These are phyloP conservation scores for Parotocinclus haroldoi DNA, from an alignment of 2,797 vertebrate species.

Conservation along the genomic window DNA sequence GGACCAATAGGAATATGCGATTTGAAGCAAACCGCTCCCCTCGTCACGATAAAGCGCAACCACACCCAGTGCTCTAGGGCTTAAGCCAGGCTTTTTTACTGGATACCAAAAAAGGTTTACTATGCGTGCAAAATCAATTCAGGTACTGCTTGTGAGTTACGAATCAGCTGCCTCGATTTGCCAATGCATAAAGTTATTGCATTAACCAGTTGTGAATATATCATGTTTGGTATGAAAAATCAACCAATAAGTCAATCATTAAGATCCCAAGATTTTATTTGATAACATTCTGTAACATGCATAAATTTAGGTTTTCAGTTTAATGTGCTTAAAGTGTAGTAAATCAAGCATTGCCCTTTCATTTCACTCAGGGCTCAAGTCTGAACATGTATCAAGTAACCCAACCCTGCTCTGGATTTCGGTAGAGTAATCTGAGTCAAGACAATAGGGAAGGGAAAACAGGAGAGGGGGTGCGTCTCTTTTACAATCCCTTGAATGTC, in stretches of 20 bases:
- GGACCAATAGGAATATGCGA: constrained; percentile 71
- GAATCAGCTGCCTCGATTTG: no score
- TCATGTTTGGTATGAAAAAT: no score
- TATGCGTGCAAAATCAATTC: no score
- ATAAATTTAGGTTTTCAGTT: constrained; percentile 11
- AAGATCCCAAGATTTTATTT: background rate
- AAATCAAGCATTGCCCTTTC: constrained; percentile 15
- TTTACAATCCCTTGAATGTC: constrained; percentile 41
- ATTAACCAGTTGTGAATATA: no score
- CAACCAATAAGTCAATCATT: no score
- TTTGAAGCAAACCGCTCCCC: constrained; percentile 62
- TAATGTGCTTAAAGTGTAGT: constrained; percentile 1
- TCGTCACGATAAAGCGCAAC: constrained; percentile 50
- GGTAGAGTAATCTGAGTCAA: constrained; percentile 65
- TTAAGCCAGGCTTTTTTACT: constrained; percentile 1
- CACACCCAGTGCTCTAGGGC: constrained; percentile 66
- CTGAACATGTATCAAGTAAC: constrained; percentile 56
- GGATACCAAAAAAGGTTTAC: background rate
- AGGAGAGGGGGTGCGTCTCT: constrained; percentile 53
- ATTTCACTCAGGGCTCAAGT: constrained; percentile 30
- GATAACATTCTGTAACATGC: no score
- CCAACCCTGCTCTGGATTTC: constrained; percentile 56
- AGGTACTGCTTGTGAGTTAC: no score
- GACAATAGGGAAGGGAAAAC: constrained; percentile 55
- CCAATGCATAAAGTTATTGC: no score